phyloP scores from a whole-genome alignment of 2,888 invertebrate genomes.

The Ophion ventricosus region DNA sequence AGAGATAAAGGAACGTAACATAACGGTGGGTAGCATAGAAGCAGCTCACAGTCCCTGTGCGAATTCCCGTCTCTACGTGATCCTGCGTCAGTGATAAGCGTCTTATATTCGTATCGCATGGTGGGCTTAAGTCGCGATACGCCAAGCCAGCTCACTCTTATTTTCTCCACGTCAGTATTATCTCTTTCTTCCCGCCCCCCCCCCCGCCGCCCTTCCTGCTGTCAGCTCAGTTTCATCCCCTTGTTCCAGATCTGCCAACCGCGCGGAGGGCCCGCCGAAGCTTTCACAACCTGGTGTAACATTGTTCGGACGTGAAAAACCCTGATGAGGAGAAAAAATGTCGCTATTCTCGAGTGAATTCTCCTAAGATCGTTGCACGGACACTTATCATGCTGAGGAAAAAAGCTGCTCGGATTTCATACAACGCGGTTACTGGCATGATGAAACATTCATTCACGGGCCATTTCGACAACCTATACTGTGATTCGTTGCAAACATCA shows the following conservation, averaged over 20 bases:
- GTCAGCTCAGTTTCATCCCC: slow-evolving; percentile 15
- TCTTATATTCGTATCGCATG: slow-evolving; percentile 66
- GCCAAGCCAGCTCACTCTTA: slow-evolving; percentile 42
- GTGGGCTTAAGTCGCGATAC: slow-evolving; percentile 59
- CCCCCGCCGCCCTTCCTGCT: not conserved
- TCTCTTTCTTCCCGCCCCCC: slow-evolving; percentile 20
- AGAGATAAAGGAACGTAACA: slow-evolving; percentile 18
- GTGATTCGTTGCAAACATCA: not conserved
- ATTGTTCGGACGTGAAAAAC: slow-evolving; percentile 4
- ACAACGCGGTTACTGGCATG: not conserved
- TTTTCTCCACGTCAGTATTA: slow-evolving; percentile 29
- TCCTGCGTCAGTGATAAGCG: slow-evolving; percentile 67
- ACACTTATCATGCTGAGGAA: not conserved
- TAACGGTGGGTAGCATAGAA: not conserved
- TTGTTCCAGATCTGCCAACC: slow-evolving; percentile 16
- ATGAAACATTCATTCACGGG: slow-evolving; percentile 3
- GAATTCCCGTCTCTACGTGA: slow-evolving; percentile 45
- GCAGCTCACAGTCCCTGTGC: slow-evolving; percentile 36
- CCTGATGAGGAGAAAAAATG: slow-evolving; percentile 9
- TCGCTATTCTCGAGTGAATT: slow-evolving; percentile 8
- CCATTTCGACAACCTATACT: not conserved
- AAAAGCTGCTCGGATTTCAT: not conserved
- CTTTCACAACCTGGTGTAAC: slow-evolving; percentile 20
- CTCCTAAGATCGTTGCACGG: not conserved
- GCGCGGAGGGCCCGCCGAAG: not conserved